Percentiles rank a stretch among this genome's conserved stretches.
phyloP scores from a whole-genome alignment of 2,113 vertebrate genomes.

The Crotalus horridus region DNA sequence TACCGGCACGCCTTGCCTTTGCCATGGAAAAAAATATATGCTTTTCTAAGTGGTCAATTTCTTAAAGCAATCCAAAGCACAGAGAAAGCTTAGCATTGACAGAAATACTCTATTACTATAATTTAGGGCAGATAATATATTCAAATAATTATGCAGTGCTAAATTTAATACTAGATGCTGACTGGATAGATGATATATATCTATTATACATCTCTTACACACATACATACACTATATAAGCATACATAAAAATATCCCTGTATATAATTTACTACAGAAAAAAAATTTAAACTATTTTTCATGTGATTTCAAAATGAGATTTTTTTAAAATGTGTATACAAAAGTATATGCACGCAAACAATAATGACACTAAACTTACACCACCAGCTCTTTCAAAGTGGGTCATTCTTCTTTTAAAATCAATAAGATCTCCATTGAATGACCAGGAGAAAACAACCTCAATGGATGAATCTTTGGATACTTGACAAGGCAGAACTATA shows the following conservation, averaged over 20 bases:
- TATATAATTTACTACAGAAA: not conserved
- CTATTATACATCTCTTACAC: not conserved
- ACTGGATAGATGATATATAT: not conserved
- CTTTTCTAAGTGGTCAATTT: not conserved
- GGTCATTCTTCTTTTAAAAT: constrained; percentile 73
- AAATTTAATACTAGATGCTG: not conserved
- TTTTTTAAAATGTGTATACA: not conserved
- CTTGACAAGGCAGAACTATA: constrained; percentile 84
- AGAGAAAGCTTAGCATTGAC: not conserved
- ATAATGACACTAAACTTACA: constrained; percentile 67
- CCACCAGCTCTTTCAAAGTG: constrained; percentile 87
- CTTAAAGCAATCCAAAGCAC: not conserved
- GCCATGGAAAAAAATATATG: not conserved
- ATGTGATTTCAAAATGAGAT: not conserved
- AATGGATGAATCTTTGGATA: constrained; percentile 79
- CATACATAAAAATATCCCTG: not conserved
- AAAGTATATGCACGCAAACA: not conserved
- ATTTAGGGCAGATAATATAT: not conserved
- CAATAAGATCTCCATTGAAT: constrained; percentile 80
- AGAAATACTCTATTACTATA: not conserved
- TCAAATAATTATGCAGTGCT: not conserved
- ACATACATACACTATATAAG: not conserved
- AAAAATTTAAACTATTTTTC: not conserved
- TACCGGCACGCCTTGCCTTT: not conserved
- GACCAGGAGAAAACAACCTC: constrained; percentile 80